Evolutionary conservation across 2,888 invertebrate species (phyloP), one percentile per base, ranked within the genome.

Genomic region (Drosophila affinis): DNA sequence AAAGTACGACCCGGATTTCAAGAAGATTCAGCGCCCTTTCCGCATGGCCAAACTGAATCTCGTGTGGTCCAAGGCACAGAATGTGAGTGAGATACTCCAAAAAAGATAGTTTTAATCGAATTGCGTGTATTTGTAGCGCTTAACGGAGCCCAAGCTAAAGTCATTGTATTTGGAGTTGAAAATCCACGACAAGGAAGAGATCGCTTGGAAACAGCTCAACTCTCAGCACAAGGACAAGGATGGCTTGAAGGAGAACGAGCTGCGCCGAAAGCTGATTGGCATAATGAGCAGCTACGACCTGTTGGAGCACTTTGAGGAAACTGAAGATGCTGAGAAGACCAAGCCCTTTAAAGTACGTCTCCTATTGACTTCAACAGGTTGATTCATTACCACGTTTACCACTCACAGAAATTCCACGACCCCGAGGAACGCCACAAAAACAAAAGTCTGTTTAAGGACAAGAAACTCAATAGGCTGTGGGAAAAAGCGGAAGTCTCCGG

Each of bases 111-210:
- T 12, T n/a, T 1, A 32, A 12, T 53, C 18, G 51, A 17, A 55
- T 34, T 24, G n/a, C 4, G 39, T 44, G 14, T 0, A 6, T 3
- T 61, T 64, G 5, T 55, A 92, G 98, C 94, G 96, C 70, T 91
- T 98, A 47, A 95, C 97, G 5, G 96, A 97, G 88, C 94, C 95
- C 0, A 97, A 97, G 91, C 92, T 98, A 32, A 96, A 96, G 87
- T 97, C 97, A 0, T 91, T 98, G 21, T 97, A 96, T 90, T 96
- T 96, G 89, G 98, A 98, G 88, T 92, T 98, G 7, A 97, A 96
- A 93, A 94, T 98, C 49, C 98, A 98, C 73, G 98, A 98, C 89
- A 98, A 98, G 93, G 96, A 97, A 91, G 98, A 98, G 93, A 93
- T 98, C 44, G 94, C 95, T 0, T 95, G 95, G 91, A 98, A 98